A percentile compares a stretch with the other conserved stretches of the same genome.
Conservation (phyloP, 2,797 vertebrate genomes). For the Pseudopleuronectes americanus region DNA sequence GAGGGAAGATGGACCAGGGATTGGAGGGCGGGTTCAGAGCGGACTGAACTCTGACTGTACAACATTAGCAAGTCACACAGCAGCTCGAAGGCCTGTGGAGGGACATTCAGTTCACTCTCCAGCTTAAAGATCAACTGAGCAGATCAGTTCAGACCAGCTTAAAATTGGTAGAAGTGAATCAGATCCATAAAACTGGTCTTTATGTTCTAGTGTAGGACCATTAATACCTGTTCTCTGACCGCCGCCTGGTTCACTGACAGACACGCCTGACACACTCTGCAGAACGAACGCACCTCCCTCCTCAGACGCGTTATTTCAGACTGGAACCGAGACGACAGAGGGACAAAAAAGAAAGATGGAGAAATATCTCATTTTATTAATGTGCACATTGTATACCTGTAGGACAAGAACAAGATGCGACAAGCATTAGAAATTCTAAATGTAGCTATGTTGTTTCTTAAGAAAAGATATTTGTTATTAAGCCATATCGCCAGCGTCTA, state of each 20-base stretch:
- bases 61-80: slow-evolving; percentile 90
- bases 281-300: slow-evolving; percentile 78
- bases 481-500: background rate
- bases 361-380: background rate
- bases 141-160: too few species aligned
- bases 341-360: slow-evolving; percentile 1
- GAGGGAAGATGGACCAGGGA: slow-evolving; percentile 78
- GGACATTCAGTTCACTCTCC: background rate
- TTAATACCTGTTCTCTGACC: slow-evolving; percentile 83
- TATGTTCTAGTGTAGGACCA: background rate
- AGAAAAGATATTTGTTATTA: background rate
- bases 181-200: background rate
- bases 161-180: background rate
- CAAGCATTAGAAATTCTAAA: background rate
- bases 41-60: slow-evolving; percentile 77
- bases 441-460: background rate
- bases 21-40: slow-evolving; percentile 65
- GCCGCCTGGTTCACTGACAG: slow-evolving; percentile 77
- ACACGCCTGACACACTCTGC: slow-evolving; percentile 84
- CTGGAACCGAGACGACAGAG: slow-evolving; percentile 64
- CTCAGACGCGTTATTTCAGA: slow-evolving; percentile 76
- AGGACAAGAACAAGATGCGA: background rate
- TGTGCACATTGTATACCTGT: background rate
- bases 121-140: background rate
- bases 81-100: slow-evolving; percentile 86